Conservation (phyloP, 2,888 invertebrate species). For the Villa cingulata region DNA sequence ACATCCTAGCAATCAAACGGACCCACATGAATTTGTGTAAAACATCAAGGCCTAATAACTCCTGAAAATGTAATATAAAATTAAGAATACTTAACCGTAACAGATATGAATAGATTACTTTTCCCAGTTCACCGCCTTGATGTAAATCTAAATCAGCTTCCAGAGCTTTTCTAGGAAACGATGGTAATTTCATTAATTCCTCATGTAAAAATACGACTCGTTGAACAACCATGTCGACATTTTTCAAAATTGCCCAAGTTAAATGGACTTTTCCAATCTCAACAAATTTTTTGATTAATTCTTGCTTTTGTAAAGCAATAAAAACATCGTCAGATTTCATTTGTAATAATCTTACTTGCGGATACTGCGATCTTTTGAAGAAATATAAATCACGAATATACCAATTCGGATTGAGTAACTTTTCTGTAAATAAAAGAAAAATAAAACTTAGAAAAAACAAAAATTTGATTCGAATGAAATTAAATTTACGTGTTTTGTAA, state of each 20-base stretch:
- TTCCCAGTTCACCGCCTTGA: slow-evolving; percentile 77
- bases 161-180: slow-evolving; percentile 94
- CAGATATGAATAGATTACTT: slow-evolving; percentile 39
- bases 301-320: slow-evolving; percentile 77
- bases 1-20: slow-evolving; percentile 88
- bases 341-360: slow-evolving; percentile 84
- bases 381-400: slow-evolving; percentile 93
- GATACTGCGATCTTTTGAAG: slow-evolving; percentile 94
- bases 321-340: slow-evolving; percentile 89
- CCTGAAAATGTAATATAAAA: slow-evolving; percentile 39
- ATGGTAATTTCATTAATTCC: slow-evolving; percentile 94
- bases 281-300: slow-evolving; percentile 83
- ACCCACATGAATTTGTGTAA: slow-evolving; percentile 99
- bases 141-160: slow-evolving; percentile 92
- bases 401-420: slow-evolving; percentile 89
- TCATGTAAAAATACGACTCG: slow-evolving; percentile 97
- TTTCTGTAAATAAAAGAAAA: slow-evolving; percentile 45
- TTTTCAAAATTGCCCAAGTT: slow-evolving; percentile 84
- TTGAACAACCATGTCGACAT: slow-evolving; percentile 92
- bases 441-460: neutral
- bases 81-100: neutral
- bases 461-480: too few species aligned
- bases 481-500: slow-evolving; percentile 83
- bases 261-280: slow-evolving; percentile 92
- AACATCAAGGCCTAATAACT: slow-evolving; percentile 83